A percentile compares a stretch with the other conserved stretches of the same genome.
These are phyloP conservation scores for Pemphigus obesinymphae DNA, from an alignment of 1,140 invertebrate genomes.

Conservation along the genomic window DNA sequence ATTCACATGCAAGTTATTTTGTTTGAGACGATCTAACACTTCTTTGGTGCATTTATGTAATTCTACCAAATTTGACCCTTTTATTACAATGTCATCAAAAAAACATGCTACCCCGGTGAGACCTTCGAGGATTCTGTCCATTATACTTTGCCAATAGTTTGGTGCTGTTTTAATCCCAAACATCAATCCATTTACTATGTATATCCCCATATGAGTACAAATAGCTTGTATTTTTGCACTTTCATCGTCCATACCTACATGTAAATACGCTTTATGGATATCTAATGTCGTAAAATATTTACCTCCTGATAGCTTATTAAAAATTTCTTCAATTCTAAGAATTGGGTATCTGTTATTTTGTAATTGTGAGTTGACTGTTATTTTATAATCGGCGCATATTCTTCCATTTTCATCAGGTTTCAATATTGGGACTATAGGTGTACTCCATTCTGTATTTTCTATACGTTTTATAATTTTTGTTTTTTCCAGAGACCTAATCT, in stretches of 20 bases:
- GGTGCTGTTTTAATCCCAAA: constrained; percentile 51
- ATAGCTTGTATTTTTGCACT: constrained; percentile 48
- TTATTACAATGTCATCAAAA: constrained; percentile 48
- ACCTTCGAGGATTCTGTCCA: constrained; percentile 51
- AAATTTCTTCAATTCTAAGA: constrained; percentile 33
- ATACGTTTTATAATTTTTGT: constrained; percentile 46
- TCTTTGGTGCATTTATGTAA: background rate
- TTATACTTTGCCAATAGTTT: constrained; percentile 48
- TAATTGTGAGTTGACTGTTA: constrained; percentile 44
- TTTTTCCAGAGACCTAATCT: constrained; percentile 38
- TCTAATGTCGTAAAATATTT: constrained; percentile 45
- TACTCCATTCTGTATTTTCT: constrained; percentile 49
- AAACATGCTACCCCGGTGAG: constrained; percentile 47
- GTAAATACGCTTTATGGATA: constrained; percentile 46
- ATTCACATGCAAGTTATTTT: constrained; percentile 45
- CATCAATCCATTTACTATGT: no score
- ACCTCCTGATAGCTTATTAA: constrained; percentile 42
- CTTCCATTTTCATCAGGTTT: constrained; percentile 50
- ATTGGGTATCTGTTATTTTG: constrained; percentile 33
- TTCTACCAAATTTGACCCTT: constrained; percentile 45
- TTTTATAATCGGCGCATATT: constrained; percentile 51
- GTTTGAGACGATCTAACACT: background rate
- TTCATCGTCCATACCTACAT: constrained; percentile 46
- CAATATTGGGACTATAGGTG: constrained; percentile 50
- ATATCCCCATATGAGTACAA: constrained; percentile 49